phyloP scores from a whole-genome alignment of 2,113 vertebrate genomes.

The Nesogale talazaci region DNA sequence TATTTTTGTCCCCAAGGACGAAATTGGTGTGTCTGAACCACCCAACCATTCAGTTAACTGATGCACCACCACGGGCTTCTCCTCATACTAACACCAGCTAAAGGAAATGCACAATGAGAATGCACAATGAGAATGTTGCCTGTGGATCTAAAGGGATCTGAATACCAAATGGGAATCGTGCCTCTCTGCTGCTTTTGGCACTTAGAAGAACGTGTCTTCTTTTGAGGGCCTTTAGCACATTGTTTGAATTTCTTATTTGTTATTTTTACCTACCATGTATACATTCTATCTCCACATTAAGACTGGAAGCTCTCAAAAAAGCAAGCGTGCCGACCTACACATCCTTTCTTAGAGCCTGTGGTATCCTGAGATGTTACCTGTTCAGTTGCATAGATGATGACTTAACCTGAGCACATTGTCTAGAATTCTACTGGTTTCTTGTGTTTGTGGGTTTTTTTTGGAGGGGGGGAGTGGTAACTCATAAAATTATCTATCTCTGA shows the following conservation, averaged over 20 bases:
- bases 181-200: not conserved
- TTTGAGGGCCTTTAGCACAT: constrained; percentile 20
- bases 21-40: not conserved
- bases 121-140: not conserved
- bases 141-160: not conserved
- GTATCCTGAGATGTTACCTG: not conserved
- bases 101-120: not conserved
- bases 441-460: too few relatives aligned
- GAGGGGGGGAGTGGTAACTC: not conserved
- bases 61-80: not conserved
- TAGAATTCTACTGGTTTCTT: constrained; percentile 24
- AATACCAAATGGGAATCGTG: not conserved
- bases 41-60: not conserved
- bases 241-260: not conserved
- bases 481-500: constrained; percentile 44
- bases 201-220: not conserved
- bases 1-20: not conserved
- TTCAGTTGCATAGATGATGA: not conserved
- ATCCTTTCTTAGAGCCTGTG: not conserved
- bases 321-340: not conserved
- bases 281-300: not conserved
- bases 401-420: too few relatives aligned
- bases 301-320: not conserved
- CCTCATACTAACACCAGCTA: not conserved
- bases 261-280: too few relatives aligned